Evolutionary conservation across 2,113 vertebrate species (phyloP), one percentile per base, ranked within the genome.

Genomic region (Nipponia nippon): DNA sequence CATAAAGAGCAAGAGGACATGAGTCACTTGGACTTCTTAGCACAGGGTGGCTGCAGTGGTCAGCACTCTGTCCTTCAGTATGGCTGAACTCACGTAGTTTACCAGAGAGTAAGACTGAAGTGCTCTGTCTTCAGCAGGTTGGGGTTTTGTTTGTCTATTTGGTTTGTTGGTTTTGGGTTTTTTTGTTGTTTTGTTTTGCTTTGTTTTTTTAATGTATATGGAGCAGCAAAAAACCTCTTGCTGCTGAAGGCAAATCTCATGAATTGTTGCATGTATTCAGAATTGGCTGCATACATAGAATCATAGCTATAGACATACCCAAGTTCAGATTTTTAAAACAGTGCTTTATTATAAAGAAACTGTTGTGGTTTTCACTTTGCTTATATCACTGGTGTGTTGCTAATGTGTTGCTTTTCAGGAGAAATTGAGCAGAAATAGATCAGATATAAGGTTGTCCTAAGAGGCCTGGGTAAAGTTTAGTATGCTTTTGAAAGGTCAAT

Each of bases 271-370:
- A 8, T 16, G 40, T 53, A 14, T 40, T 40, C 40, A 27, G 19
- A 55, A 29, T 10, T 46, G 66, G 23, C 34, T 1, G 0, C 47
- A 8, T 10, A 18, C 5, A 2, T 55, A n/a, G 27, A 32, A 9
- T 47, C 27, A 20, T 47, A 55, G 47, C 47, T 80, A 8, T 16
- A 34, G 49, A 29, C 10, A 29, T 34, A 55, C 6, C 22, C 29
- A 55, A 46, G 40, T 62, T 63, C 56, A 55, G 56, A 40, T 63
- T 88, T 66, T 71, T 79, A 47, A 88, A 71, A 47, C 22, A 62
- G 19, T 63, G 23, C 34, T 71, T 36, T 70, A 21, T 52, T 44
- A 17, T 22, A 78, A 58, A 61, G 34, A 53, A 53, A 27, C 22
- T 55, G 29, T 34, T 1, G 0, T 34, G 32, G 2, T 79, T 53